Conservation (phyloP, 2,888 invertebrate species). For the Gari tellinella region DNA sequence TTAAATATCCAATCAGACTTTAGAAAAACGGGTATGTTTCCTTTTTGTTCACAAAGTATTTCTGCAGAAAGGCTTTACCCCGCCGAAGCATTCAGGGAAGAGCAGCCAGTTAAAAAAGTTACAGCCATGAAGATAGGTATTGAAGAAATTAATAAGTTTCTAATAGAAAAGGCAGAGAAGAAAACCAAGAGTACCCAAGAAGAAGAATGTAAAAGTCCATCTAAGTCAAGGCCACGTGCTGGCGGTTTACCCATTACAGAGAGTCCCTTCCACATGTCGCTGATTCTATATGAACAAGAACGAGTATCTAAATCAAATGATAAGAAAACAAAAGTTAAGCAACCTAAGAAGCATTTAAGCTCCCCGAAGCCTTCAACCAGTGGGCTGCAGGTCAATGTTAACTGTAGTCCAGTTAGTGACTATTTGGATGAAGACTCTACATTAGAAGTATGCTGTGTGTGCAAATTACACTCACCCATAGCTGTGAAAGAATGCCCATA, state of each 20-base stretch:
- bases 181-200: background rate
- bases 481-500: too few species aligned
- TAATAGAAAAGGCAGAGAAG: slow-evolving; percentile 1
- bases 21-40: background rate
- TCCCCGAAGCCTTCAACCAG: too few species aligned
- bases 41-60: background rate
- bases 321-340: too few species aligned
- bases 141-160: background rate
- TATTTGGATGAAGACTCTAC: too few species aligned
- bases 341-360: too few species aligned
- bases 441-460: too few species aligned
- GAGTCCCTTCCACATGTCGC: background rate
- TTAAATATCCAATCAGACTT: background rate
- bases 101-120: slow-evolving; percentile 3
- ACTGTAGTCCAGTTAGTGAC: too few species aligned
- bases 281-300: slow-evolving; percentile 1
- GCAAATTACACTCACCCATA: too few species aligned
- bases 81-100: background rate
- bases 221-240: background rate
- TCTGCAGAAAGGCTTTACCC: background rate
- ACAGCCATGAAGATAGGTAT: slow-evolving; percentile 1
- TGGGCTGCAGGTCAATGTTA: too few species aligned
- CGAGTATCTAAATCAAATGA: background rate
- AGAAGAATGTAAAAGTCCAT: background rate
- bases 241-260: slow-evolving; percentile 3